Evolutionary conservation across 2,113 vertebrate species (phyloP).

Genomic region (Corynorhinus townsendii): DNA sequence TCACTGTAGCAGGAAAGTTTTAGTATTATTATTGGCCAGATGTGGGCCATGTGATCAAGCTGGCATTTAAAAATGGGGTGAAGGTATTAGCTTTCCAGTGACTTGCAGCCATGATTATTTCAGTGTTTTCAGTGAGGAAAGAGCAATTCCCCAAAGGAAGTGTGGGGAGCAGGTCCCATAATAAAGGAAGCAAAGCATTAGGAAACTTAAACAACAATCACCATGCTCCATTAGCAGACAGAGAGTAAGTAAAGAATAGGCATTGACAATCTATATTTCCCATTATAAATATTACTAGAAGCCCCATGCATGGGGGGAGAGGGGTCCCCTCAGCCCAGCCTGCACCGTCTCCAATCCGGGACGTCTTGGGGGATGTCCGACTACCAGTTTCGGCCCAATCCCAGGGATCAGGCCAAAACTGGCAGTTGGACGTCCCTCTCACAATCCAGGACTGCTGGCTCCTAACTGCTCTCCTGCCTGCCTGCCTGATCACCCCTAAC

Average conservation of each 20-base stretch:
- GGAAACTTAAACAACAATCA: neutral
- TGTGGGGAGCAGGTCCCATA: neutral
- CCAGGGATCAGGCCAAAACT: too few species aligned
- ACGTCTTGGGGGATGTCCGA: too few species aligned
- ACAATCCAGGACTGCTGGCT: too few species aligned
- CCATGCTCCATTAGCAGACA: neutral
- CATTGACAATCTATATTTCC: neutral
- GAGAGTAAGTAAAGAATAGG: neutral
- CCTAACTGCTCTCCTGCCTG: too few species aligned
- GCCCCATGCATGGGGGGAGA: too few species aligned
- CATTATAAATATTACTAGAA: neutral
- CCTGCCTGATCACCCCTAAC: too few species aligned
- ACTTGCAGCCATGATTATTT: neutral
- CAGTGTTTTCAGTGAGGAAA: neutral
- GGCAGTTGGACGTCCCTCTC: too few species aligned
- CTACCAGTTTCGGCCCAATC: too few species aligned
- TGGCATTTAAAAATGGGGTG: neutral
- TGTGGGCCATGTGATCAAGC: neutral
- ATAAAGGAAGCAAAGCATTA: neutral
- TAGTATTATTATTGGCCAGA: neutral
- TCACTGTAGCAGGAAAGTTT: neutral
- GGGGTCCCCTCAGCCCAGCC: too few species aligned
- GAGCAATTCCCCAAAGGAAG: neutral
- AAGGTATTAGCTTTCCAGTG: neutral
- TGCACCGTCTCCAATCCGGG: too few species aligned